phyloP scores from a whole-genome alignment of 2,888 invertebrate genomes.

The Tricholauxania praeusta region DNA sequence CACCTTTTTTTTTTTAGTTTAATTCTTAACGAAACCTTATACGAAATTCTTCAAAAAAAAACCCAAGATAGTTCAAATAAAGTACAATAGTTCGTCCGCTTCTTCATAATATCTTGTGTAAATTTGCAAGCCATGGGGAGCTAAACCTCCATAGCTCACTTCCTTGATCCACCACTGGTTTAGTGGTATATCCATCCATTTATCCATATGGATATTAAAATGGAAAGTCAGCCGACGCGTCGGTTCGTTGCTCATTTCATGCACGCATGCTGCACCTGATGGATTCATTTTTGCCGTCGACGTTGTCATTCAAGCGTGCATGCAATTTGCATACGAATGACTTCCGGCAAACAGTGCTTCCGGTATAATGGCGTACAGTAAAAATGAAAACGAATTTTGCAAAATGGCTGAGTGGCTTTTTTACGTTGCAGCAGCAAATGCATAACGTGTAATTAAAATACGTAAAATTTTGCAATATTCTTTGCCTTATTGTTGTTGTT shows the following conservation, averaged over 20 bases:
- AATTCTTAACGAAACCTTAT: too few relatives aligned
- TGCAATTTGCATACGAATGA: slow-evolving; percentile 12
- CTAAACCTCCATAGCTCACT: too few relatives aligned
- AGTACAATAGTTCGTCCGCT: too few relatives aligned
- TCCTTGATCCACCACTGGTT: background rate
- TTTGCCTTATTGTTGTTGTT: background rate
- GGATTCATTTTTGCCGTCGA: background rate
- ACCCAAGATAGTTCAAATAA: too few relatives aligned
- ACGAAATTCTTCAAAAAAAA: too few relatives aligned
- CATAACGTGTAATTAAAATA: slow-evolving; percentile 29
- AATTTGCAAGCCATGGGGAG: too few relatives aligned
- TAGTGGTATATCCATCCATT: background rate
- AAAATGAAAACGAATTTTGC: background rate
- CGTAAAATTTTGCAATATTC: slow-evolving; percentile 22
- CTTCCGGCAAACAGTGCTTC: slow-evolving; percentile 3
- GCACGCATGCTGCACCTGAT: slow-evolving; percentile 10
- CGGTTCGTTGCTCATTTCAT: slow-evolving; percentile 4
- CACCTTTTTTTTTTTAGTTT: too few relatives aligned
- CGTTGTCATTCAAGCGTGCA: background rate
- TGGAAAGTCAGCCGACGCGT: background rate
- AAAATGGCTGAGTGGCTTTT: slow-evolving; percentile 1
- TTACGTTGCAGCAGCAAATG: slow-evolving; percentile 13
- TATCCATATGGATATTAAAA: background rate
- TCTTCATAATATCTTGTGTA: too few relatives aligned
- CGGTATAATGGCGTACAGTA: background rate